Base-by-base conservation (phyloP, 2,888 invertebrate species). In the Eristalis pertinax region DNA sequence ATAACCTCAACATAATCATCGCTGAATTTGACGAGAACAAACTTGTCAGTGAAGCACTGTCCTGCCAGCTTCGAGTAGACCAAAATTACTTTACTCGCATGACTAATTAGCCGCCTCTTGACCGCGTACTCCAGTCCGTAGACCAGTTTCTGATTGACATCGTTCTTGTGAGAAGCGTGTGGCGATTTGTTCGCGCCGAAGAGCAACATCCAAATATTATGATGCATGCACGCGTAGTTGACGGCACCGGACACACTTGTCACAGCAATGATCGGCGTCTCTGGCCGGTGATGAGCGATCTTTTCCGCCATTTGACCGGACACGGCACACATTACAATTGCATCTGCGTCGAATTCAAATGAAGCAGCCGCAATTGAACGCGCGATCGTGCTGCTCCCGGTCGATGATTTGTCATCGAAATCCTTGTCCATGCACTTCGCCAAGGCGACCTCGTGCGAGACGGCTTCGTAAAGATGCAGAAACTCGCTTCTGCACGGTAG, bases 221-320 rank as follows among this genome's bases (percentile, higher is more conserved):
- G 90, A 73, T 90, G 90, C 24, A 92, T 50, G 0, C 91, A 90
- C 0, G 91, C 88, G 65, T 90, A 92, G 7, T 91, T 90, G n/a
- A 89, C 90, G 0, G 90, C 89, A 0, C 91, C 90, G 8, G 89
- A 89, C 89, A 91, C 89, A 11, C 89, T 89, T 4, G 92, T 91
- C 2, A 92, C 88, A 4, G 90, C 91, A 2, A 92, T 75, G 19
- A 92, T 91, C 10, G 91, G 90, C 0, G 90, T 89, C 3, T 77
- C 89, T 0, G 93, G 92, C 0, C 93, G 90, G 77, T 90, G 92
- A 78, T 92, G 92, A 0, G 93, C 87, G 0, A 93, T 84, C 87
- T 91, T 91, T 13, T 90, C 89, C 7, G 91, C 91, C 92, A 92
- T 92, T 7, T 91, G 90, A 0, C 91, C 91, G 24, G 90, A 90